Conservation (phyloP, 2,888 invertebrate species). For the Phalangium opilio region DNA sequence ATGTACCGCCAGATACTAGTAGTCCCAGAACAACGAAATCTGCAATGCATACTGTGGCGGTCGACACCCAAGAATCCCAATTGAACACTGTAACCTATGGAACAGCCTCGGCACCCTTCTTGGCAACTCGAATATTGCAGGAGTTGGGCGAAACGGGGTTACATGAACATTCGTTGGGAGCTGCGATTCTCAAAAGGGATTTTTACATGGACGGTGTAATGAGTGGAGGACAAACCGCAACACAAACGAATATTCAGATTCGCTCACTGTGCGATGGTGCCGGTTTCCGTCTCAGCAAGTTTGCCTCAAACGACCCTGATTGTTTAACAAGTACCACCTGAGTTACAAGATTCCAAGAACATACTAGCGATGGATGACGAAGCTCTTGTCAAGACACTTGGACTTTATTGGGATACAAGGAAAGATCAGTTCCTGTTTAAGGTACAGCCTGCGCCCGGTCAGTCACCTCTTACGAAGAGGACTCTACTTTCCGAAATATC, state of each 20-base stretch:
- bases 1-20: constrained; percentile 4
- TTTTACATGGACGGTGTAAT: constrained; percentile 27
- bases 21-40: constrained; percentile 1
- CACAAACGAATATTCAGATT: constrained; percentile 15
- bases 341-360: no score
- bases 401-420: no score
- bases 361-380: no score
- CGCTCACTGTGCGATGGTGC: constrained; percentile 9
- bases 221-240: constrained; percentile 18
- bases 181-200: constrained; percentile 15
- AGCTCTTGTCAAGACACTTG: no score
- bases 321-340: neutral
- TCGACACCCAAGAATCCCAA: neutral
- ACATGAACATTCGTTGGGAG: constrained; percentile 9
- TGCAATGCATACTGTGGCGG: constrained; percentile 1
- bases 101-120: no score
- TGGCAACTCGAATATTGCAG: no score
- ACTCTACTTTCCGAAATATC: no score
- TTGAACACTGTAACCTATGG: constrained; percentile 9
- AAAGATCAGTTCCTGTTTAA: no score
- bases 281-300: no score
- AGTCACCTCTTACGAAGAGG: neutral
- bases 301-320: neutral
- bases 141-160: constrained; percentile 19
- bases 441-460: neutral